A percentile compares a stretch with the other conserved stretches of the same genome.
phyloP scores from a whole-genome alignment of 2,113 vertebrate species.

The Otocyon megalotis region DNA sequence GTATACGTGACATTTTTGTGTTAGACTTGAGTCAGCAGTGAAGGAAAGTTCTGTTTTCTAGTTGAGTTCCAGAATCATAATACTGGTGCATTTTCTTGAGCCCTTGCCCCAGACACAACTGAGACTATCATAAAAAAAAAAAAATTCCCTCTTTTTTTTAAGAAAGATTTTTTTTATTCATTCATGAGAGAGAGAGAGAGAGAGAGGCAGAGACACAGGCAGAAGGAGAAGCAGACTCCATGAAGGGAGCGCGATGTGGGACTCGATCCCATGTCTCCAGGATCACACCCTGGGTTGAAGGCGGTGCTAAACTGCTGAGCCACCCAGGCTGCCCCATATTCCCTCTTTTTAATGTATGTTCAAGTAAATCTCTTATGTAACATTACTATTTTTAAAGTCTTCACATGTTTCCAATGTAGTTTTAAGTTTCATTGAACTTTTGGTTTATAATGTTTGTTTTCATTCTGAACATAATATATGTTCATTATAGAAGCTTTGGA shows the following conservation, averaged over 20 bases:
- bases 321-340: neutral
- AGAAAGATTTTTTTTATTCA: too few relatives aligned
- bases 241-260: too few relatives aligned
- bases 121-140: too few relatives aligned
- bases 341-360: neutral
- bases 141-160: too few relatives aligned
- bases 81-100: neutral
- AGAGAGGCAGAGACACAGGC: too few relatives aligned
- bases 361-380: neutral
- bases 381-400: slow-evolving; percentile 20
- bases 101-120: neutral
- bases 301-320: too few relatives aligned
- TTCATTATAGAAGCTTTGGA: neutral
- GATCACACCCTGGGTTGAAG: too few relatives aligned
- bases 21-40: neutral
- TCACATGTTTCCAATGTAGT: neutral
- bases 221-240: too few relatives aligned
- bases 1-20: slow-evolving; percentile 37
- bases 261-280: too few relatives aligned
- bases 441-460: slow-evolving; percentile 36
- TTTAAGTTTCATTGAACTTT: slow-evolving; percentile 37
- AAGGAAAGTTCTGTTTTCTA: neutral
- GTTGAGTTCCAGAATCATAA: neutral
- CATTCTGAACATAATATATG: neutral
- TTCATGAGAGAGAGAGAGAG: too few relatives aligned